These are phyloP conservation scores for Dynastes hyllus DNA, from an alignment of 2,888 invertebrate species.

Conservation along the genomic window DNA sequence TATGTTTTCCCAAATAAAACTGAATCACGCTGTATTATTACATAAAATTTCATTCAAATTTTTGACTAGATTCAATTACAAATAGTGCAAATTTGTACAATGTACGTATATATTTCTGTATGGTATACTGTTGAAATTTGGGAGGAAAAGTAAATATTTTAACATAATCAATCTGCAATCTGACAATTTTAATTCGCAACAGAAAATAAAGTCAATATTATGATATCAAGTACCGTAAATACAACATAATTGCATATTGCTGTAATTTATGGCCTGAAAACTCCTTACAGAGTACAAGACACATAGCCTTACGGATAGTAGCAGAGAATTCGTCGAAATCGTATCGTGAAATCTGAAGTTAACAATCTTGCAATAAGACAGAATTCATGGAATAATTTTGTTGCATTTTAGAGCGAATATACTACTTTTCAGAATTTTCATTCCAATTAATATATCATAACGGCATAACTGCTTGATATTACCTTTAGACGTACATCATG, in stretches of 20 bases:
- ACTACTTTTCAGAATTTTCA: neutral
- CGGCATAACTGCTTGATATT: neutral
- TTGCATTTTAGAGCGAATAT: neutral
- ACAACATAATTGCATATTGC: neutral
- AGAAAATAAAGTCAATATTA: neutral
- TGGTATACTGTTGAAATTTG: no score
- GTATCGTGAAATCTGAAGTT: neutral
- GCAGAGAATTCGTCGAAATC: constrained; percentile 5
- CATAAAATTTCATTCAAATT: no score
- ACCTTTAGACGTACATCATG: neutral
- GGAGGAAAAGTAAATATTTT: no score
- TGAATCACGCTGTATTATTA: no score
- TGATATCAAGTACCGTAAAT: constrained; percentile 3
- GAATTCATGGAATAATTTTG: constrained; percentile 20
- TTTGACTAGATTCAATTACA: no score
- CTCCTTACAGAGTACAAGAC: neutral
- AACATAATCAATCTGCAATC: no score
- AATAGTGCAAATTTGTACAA: no score
- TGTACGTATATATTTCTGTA: no score
- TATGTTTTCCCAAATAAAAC: no score
- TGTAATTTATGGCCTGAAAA: neutral
- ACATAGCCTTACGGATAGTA: neutral
- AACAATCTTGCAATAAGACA: constrained; percentile 7
- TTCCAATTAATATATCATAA: constrained; percentile 15
- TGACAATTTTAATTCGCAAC: neutral